Base-by-base conservation (phyloP, 2,113 vertebrate genomes). In the Phylloscopus trochiloides region DNA sequence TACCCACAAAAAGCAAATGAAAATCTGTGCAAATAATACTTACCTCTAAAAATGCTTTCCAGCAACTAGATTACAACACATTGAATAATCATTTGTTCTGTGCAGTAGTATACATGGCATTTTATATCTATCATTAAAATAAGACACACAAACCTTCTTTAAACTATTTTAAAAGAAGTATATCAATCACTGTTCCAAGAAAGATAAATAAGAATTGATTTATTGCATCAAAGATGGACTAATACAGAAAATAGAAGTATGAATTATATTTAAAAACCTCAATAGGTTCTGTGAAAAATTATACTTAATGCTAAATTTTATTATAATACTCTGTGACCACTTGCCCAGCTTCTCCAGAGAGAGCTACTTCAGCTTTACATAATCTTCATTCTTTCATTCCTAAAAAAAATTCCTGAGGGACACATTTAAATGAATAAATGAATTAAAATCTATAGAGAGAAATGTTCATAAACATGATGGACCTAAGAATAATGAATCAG, bases 361-460 rank as follows among this genome's bases (percentile, higher is more conserved):
- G 21, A 47, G 6, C 25, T 84, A 48, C 61, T 81, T 76, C 72
- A 91, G 31, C 12, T 93, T 89, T 78, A 67, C 16, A 45, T 86
- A 65, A 67, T 57, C 47, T 66, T 57, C 14, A 70, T 43, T 61
- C 28, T 65, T 82, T 87, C 42, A 57, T 16, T 79, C 34, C 28
- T 81, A 45, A 81, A 59, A 88, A 88, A 43, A 81, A 10, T 19
- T 70, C 74, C 62, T 12, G 12, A 88, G 32, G 20, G 42, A 55
- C 50, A 22, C 22, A 57, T 78, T 88, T 86, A 76, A 68, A 80
- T 32, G 18, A 90, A 86, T 74, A 95, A 94, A 88, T 77, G 12
- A 92, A 90, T 95, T 65, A 71, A 96, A 95, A 93, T 92, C 70
- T 81, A 79, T 95, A 65, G 90, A 74, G 25, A 77, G 38, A 31